These are phyloP conservation scores for Euschistus heros DNA, from an alignment of 1,140 invertebrate genomes.

Conservation along the genomic window DNA sequence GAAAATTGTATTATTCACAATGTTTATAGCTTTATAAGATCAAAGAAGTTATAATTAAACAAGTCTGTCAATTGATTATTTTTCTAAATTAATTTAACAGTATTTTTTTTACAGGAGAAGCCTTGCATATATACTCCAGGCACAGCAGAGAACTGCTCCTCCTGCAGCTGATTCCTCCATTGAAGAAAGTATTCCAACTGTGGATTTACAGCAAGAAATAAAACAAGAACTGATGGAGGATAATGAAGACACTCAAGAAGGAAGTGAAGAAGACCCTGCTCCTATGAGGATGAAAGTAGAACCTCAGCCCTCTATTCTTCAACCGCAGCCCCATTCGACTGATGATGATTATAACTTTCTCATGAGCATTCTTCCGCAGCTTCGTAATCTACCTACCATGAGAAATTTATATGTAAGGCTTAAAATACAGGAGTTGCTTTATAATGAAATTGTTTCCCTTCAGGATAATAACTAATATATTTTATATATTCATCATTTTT, in stretches of 20 bases:
- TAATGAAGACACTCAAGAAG: background rate
- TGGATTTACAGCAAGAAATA: too few species aligned
- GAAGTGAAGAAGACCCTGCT: background rate
- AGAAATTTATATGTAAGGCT: slow-evolving; percentile 34
- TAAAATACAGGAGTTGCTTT: slow-evolving; percentile 35
- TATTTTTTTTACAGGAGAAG: too few species aligned
- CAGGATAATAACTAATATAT: background rate
- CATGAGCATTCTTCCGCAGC: slow-evolving; percentile 34
- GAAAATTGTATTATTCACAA: too few species aligned
- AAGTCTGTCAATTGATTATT: too few species aligned
- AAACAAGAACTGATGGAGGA: background rate
- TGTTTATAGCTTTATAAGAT: too few species aligned
- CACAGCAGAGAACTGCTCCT: too few species aligned
- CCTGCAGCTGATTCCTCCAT: too few species aligned
- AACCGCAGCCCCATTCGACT: slow-evolving; percentile 21
- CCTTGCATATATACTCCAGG: too few species aligned
- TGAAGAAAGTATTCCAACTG: too few species aligned
- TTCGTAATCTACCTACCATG: slow-evolving; percentile 33
- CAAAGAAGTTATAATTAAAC: too few species aligned
- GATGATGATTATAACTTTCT: slow-evolving; percentile 36
- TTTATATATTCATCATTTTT: too few species aligned
- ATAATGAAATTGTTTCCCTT: slow-evolving; percentile 33
- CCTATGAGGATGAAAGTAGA: background rate
- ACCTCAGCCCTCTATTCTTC: background rate
- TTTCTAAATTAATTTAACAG: too few species aligned